Evolutionary conservation across 2,113 vertebrate genomes (phyloP).

Genomic region (Tinamus guttatus): DNA sequence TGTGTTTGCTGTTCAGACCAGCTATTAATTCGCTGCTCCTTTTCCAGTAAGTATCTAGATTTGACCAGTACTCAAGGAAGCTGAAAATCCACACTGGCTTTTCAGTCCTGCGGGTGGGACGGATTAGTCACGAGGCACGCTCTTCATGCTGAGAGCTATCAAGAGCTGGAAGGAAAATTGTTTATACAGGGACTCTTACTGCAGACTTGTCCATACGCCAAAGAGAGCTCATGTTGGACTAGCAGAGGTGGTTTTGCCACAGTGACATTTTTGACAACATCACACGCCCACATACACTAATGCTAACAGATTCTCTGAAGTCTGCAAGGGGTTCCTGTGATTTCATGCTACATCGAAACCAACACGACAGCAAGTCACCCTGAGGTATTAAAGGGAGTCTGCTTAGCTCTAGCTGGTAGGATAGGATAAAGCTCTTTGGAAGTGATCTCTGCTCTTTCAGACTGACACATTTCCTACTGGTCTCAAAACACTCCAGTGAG

Average conservation of each 20-base stretch:
- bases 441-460: neutral
- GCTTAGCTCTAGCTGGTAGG: neutral
- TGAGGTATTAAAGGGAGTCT: rapidly evolving
- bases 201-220: neutral
- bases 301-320: neutral
- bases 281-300: neutral
- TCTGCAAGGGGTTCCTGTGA: neutral
- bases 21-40: neutral
- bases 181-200: slow-evolving; percentile 1
- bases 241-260: neutral
- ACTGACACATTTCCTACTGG: neutral
- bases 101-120: slow-evolving; percentile 30
- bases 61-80: slow-evolving; percentile 8
- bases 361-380: neutral
- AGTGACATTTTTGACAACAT: neutral
- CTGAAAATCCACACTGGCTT: neutral
- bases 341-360: slow-evolving; percentile 3
- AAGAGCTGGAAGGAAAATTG: neutral
- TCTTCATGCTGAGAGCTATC: neutral
- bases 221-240: neutral
- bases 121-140: slow-evolving; percentile 28
- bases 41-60: slow-evolving; percentile 9
- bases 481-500: neutral
- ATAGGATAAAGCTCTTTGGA: neutral
- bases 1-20: neutral